A percentile compares a stretch with the other conserved stretches of the same genome.
Conservation (phyloP, 2,888 invertebrate genomes). For the Lithophane semibrunnea region DNA sequence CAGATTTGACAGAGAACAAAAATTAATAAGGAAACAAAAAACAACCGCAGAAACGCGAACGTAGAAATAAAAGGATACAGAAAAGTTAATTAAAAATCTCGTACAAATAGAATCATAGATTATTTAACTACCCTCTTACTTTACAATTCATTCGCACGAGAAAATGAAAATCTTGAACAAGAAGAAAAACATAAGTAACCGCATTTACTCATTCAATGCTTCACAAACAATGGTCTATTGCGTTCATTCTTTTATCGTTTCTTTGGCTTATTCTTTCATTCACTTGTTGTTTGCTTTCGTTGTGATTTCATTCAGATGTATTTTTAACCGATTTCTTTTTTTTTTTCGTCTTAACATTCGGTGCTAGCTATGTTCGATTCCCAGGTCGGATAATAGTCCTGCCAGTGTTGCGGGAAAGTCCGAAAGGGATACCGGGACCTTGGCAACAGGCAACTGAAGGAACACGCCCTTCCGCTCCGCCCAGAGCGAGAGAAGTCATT, state of each 20-base stretch:
- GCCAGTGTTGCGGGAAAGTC: too few species aligned
- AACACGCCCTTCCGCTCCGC: too few species aligned
- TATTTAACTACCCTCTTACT: not conserved
- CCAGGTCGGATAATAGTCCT: too few species aligned
- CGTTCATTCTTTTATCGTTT: constrained; percentile 16
- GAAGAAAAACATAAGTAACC: constrained; percentile 7
- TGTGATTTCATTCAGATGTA: not conserved
- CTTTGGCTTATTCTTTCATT: not conserved
- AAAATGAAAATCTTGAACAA: constrained; percentile 23
- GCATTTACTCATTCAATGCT: constrained; percentile 33
- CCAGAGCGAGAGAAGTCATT: too few species aligned
- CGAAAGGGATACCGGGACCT: too few species aligned
- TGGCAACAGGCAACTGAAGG: too few species aligned
- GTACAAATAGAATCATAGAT: constrained; percentile 30
- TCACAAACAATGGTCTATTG: constrained; percentile 5
- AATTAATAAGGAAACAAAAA: not conserved
- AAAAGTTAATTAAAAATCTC: constrained; percentile 42
- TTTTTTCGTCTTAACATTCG: too few species aligned
- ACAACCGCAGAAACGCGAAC: not conserved
- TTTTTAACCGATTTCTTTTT: not conserved
- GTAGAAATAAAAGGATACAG: not conserved
- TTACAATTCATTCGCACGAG: constrained; percentile 32
- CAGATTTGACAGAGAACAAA: not conserved
- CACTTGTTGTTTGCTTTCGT: not conserved
- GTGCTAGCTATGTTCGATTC: too few species aligned